Percentiles rank a stretch among this genome's conserved stretches.
These are phyloP conservation scores for Lasioglossum calceatum DNA, from an alignment of 2,888 invertebrate species.

Conservation along the genomic window DNA sequence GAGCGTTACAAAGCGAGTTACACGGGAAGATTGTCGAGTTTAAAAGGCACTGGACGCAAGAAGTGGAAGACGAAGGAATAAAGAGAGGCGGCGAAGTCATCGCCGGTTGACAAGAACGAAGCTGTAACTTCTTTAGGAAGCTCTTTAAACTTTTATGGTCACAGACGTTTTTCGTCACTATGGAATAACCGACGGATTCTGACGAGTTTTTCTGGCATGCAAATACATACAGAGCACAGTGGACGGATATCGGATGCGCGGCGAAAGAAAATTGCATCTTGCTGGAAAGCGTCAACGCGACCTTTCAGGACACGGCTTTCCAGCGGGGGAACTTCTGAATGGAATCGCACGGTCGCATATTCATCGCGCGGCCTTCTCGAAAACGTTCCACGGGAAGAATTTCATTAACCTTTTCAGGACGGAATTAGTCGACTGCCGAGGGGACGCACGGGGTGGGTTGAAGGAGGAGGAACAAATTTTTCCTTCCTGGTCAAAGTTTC, in stretches of 20 bases:
- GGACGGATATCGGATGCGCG: constrained; percentile 1
- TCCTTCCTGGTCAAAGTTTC: constrained; percentile 20
- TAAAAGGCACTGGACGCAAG: neutral
- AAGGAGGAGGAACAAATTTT: constrained; percentile 26
- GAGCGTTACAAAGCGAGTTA: neutral
- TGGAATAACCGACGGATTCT: constrained; percentile 3
- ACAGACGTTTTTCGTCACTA: neutral
- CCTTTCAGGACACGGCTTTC: neutral
- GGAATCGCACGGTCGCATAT: constrained; percentile 18
- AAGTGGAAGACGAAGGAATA: neutral
- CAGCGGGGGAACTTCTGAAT: neutral
- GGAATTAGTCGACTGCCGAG: constrained; percentile 20
- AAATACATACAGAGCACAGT: neutral
- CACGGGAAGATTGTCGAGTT: neutral
- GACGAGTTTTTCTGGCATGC: constrained; percentile 1
- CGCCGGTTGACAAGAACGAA: neutral
- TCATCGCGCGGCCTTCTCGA: constrained; percentile 13
- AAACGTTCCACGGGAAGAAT: constrained; percentile 11
- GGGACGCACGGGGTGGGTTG: neutral
- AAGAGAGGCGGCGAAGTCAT: neutral
- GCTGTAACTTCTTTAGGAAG: neutral
- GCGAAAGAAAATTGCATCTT: constrained; percentile 17
- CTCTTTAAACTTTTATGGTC: constrained; percentile 5
- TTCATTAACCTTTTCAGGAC: constrained; percentile 2
- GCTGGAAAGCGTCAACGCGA: neutral